Evolutionary conservation across 2,888 invertebrate species (phyloP), one percentile per base, ranked within the genome.

Genomic region (Eupelmus urozonus): DNA sequence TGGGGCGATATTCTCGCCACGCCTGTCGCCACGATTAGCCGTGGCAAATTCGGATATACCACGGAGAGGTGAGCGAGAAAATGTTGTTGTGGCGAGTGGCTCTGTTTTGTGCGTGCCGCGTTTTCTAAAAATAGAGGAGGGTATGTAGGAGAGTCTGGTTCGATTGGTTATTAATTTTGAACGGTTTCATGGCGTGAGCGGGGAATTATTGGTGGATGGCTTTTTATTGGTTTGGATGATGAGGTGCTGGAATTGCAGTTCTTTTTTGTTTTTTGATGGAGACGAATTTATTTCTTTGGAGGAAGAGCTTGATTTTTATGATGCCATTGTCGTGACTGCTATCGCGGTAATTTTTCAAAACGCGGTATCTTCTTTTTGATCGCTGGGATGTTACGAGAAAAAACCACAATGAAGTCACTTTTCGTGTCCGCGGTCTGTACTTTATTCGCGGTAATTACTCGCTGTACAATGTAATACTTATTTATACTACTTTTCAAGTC

Each of bases 221-320:
- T 34, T 34, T 34, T 34, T 34, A 9, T 34, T 9, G 34, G 9
- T 34, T 34, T 34, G 34, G 34, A 3, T 34, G 3, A 34, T 34
- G 34, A 34, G 34, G 3, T 5, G 9, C 34, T 34, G 9, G 5
- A 34, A 34, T 34, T 49, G 49, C 16, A 5, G 25, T 16, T 23
- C 20, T 18, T 53, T 63, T 63, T 63, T 63, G 42, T 42, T 55
- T 40, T 34, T 40, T 3, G 2, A 25, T 7, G 16, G 25, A 29
- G 3, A n/a, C 9, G n/a, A n/a, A 59, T 62, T 72, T 40, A 40
- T 5, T 40, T n/a, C n/a, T n/a, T n/a, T 29, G n/a, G n/a, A n/a
- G n/a, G 71, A 34, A 71, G n/a, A 34, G 34, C n/a, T 23, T 34
- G 23, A 11, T 4, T 60, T 71, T 71, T 71, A 71, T 51, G 23